phyloP scores from a whole-genome alignment of 2,888 invertebrate genomes.

The Anticlea derivata region DNA sequence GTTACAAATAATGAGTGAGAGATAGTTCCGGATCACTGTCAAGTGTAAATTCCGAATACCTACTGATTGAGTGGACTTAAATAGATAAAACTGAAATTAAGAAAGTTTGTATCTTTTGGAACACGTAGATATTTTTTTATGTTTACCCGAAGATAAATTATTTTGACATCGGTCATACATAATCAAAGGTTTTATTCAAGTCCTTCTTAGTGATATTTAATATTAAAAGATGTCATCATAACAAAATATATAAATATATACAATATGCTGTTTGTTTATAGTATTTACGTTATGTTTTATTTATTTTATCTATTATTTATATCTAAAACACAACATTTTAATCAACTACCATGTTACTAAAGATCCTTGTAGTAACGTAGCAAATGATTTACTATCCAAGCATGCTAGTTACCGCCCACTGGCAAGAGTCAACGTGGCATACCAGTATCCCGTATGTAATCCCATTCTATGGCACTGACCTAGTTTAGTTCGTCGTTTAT shows the following conservation, averaged over 20 bases:
- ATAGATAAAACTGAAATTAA: not conserved
- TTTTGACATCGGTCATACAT: too few species aligned
- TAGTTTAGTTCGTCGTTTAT: conserved; percentile 25
- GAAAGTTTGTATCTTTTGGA: conserved; percentile 2
- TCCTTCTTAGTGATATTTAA: too few species aligned
- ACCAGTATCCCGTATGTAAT: conserved; percentile 16
- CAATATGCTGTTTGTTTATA: too few species aligned
- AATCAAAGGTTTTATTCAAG: not conserved
- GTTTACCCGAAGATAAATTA: too few species aligned
- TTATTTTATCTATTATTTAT: too few species aligned
- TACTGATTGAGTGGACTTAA: conserved; percentile 4
- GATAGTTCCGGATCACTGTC: conserved; percentile 10
- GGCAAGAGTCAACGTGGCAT: conserved; percentile 9
- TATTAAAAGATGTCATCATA: too few species aligned
- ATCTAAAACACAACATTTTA: too few species aligned
- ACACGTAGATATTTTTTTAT: too few species aligned
- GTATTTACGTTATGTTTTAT: too few species aligned
- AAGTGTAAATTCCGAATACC: not conserved
- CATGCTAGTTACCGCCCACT: conserved; percentile 3
- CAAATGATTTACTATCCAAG: not conserved
- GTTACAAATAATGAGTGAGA: conserved; percentile 2
- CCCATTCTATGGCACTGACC: conserved; percentile 30
- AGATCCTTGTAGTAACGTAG: too few species aligned
- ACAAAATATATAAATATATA: too few species aligned
- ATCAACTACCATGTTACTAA: too few species aligned